Evolutionary conservation across 2,797 vertebrate genomes (phyloP), one percentile per base, ranked within the genome.

Genomic region (Hozukius guyotensis): DNA sequence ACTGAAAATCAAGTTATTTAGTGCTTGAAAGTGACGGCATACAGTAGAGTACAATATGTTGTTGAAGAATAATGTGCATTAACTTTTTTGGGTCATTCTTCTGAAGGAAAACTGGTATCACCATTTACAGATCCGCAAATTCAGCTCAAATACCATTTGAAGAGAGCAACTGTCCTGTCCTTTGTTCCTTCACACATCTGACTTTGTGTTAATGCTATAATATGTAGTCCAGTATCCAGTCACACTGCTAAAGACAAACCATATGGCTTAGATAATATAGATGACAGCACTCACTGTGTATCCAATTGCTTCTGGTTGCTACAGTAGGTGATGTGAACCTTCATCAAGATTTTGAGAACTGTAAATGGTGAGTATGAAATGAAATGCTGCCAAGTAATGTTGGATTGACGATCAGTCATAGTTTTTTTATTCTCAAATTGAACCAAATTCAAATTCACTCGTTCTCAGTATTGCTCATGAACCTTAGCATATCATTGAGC

Each of bases 191-290:
- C 38, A 60, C 59, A 56, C 59, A 69, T 72, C 53, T 70, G 77
- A 77, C 64, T 64, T 59, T 34, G 13, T 57, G 20, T 57, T 61
- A 63, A 57, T 14, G n/a, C 38, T 72, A 46, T 16, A 42, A 49
- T 20, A 7, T 31, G 10, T 49, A n/a, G n/a, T 42, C 24, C 4
- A 16, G 20, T 5, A 20, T 65, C 25, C 42, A 52, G 62, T 78
- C 29, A 57, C 59, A 52, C 53, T 32, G 9, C 61, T 49, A 14
- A 77, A 72, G 57, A 65, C 27, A 71, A 63, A 76, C 49, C 75
- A 81, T 32, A 42, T 64, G 77, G 24, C 42, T 71, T 38, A 18
- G 24, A 57, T 24, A 42, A 52, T 25, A 34, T n/a, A 32, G 22
- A 60, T 29, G 32, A 18, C 53, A 62, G 29, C 20, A 31, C 5